Evolutionary conservation across 2,113 vertebrate genomes (phyloP), one percentile per base, ranked within the genome.

Genomic region (Neogale vison): DNA sequence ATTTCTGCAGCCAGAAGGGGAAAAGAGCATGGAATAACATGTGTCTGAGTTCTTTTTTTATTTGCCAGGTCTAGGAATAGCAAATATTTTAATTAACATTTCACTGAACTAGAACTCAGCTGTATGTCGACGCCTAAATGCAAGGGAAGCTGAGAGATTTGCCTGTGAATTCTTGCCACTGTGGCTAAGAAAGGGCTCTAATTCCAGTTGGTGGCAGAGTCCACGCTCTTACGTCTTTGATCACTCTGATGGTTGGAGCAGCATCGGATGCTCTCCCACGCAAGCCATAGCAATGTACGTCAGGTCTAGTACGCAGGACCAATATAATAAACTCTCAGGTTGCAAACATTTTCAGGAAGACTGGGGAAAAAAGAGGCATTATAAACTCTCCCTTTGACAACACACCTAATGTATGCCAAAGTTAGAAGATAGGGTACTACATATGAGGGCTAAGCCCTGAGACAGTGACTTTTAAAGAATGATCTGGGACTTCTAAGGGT

Each of bases 401-500:
- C 17, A 76, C 4, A 34, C 47, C 47, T n/a, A 12, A 52, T 15
- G 24, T 21, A 20, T 36, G 17, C n/a, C 82, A 50, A 92, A 61
- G 8, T 71, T 59, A 80, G 71, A 74, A 50, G 65, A 52, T 71
- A 34, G 65, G 6, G 4, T 39, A 10, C 4, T 50, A 21, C 39
- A 4, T 55, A 3, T 65, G 31, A 1, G 4, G 12, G 42, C 24
- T 72, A 14, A n/a, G 55, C 12, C 88, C 29, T 45, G 52, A 88
- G n/a, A 11, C 36, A 47, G 3, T 17, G 20, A 18, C 42, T 23
- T 34, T 92, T 77, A 55, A 84, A 65, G n/a, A 31, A 3, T 47
- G 5, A 12, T 12, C 4, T 0, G 1, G 85, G 5, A 21, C 72
- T 39, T 12, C 11, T 26, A 15, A 47, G 8, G 17, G 21, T 57